These are phyloP conservation scores for Ptilonorhynchus violaceus DNA, from an alignment of 2,113 vertebrate genomes.

Conservation along the genomic window DNA sequence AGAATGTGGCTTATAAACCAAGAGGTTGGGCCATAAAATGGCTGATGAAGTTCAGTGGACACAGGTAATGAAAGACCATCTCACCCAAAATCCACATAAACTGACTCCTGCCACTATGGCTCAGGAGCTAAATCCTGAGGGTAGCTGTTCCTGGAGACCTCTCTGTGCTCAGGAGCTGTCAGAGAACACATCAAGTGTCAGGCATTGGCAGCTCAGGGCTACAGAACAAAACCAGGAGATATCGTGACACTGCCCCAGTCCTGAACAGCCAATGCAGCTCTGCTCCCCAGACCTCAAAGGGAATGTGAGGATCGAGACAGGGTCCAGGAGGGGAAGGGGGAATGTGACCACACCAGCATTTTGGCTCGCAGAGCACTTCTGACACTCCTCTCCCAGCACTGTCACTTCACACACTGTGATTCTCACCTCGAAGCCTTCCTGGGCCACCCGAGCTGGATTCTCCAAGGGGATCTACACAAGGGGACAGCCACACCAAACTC, in stretches of 20 bases:
- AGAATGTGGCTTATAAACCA: neutral
- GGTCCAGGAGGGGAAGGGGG: rapidly evolving
- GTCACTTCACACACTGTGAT: rapidly evolving
- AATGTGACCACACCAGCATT: neutral
- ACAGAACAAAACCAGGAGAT: neutral
- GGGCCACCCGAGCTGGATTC: neutral
- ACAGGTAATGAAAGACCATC: neutral
- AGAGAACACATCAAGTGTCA: neutral
- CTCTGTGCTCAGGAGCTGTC: neutral
- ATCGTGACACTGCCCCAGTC: neutral
- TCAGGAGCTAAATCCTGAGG: neutral
- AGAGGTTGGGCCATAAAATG: neutral
- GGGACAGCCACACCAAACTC: neutral
- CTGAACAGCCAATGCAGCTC: neutral
- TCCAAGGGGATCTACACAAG: neutral
- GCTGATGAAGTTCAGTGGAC: neutral
- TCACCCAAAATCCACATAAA: neutral
- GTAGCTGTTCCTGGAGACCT: neutral
- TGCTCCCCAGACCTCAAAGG: neutral
- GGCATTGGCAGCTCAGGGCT: neutral
- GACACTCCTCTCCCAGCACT: neutral
- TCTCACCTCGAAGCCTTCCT: neutral
- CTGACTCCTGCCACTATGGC: neutral
- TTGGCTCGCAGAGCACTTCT: neutral
- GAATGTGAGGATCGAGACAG: neutral